Conservation (phyloP, 2,797 vertebrate species). For the Sorex maritimensis region DNA sequence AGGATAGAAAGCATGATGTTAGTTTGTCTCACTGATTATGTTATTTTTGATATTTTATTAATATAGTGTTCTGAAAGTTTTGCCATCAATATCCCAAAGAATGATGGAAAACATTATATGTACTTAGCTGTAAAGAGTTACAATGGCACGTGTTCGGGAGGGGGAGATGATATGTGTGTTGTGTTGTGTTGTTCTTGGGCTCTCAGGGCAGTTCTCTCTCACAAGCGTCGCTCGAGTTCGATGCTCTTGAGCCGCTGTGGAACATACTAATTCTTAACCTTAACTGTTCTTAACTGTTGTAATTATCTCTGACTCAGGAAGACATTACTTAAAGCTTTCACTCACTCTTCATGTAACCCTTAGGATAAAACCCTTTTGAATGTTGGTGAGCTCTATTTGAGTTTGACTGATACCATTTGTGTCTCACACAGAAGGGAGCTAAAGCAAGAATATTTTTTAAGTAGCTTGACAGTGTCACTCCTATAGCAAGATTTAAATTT, state of each 20-base stretch:
- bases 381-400: background rate
- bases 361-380: background rate
- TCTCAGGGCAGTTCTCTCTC: too few relatives aligned
- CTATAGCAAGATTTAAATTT: background rate
- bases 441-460: background rate
- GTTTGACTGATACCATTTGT: background rate
- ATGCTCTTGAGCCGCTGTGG: too few relatives aligned
- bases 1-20: background rate
- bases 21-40: background rate
- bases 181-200: too few relatives aligned
- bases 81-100: slow-evolving; percentile 17
- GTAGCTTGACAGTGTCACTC: background rate
- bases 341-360: background rate
- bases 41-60: background rate
- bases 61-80: background rate
- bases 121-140: too few relatives aligned
- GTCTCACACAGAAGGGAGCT: background rate
- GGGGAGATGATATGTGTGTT: too few relatives aligned
- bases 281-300: too few relatives aligned
- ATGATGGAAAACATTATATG: background rate
- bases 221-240: too few relatives aligned
- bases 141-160: too few relatives aligned
- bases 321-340: background rate
- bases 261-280: too few relatives aligned
- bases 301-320: background rate